These are phyloP conservation scores for Epinotia demarniana DNA, from an alignment of 2,888 invertebrate genomes.

Conservation along the genomic window DNA sequence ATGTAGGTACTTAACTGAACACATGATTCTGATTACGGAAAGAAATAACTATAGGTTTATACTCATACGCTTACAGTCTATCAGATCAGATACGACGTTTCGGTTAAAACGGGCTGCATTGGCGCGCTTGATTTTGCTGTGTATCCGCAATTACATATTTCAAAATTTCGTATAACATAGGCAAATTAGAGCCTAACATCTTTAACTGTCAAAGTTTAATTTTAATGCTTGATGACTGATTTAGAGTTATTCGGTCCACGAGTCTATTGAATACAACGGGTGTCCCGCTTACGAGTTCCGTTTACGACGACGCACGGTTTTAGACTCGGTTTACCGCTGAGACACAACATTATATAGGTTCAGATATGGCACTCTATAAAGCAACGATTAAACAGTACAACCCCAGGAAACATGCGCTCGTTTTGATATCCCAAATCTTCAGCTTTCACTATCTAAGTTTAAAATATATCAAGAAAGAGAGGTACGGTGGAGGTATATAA, in stretches of 20 bases:
- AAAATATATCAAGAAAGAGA: too few species aligned
- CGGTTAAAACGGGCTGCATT: not conserved
- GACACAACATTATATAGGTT: constrained; percentile 10
- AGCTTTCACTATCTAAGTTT: too few species aligned
- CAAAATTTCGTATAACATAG: not conserved
- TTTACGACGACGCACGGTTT: constrained; percentile 38
- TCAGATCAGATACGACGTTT: not conserved
- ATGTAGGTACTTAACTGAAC: too few species aligned
- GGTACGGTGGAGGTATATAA: too few species aligned
- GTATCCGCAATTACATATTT: not conserved
- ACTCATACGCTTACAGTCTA: too few species aligned
- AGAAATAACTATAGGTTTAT: too few species aligned
- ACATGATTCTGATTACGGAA: too few species aligned
- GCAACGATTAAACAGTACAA: not conserved
- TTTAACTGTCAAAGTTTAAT: constrained; percentile 2
- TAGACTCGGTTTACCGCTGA: constrained; percentile 27
- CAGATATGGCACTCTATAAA: constrained; percentile 5
- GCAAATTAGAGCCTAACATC: not conserved
- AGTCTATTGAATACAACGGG: constrained; percentile 23
- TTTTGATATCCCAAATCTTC: too few species aligned
- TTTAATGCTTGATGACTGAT: constrained; percentile 14
- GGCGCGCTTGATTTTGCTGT: not conserved
- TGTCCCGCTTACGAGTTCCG: constrained; percentile 36
- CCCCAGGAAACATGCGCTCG: not conserved
- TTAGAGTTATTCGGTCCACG: constrained; percentile 26